Base-by-base conservation (phyloP, 2,888 invertebrate genomes). In the Tridacna gigas region DNA sequence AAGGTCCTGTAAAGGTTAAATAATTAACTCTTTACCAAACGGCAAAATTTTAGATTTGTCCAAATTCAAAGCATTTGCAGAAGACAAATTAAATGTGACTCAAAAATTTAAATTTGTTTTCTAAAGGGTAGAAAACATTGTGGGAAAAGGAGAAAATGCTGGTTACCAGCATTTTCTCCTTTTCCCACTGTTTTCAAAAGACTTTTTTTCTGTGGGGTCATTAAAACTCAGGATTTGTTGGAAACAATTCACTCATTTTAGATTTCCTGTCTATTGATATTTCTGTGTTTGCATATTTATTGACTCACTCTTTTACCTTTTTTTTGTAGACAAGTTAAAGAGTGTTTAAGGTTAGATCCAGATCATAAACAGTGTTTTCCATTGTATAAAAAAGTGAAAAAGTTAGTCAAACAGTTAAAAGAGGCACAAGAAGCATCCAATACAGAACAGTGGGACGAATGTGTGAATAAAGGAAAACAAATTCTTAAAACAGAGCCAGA, bases 311-410 rank as follows among this genome's bases (percentile, higher is more conserved):
- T 37, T 37, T 65, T 65, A 5, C 18, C 45, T n/a, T 47, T 12
- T n/a, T 4, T 69, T 47, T 9, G 11, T 51, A 51, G 51, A 51
- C 71, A 71, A 71, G 51, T 71, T 51, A 97, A 99, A 26, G 99
- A 99, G 95, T 99, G 99, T 95, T 96, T 99, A 25, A 98, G 98
- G 94, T 95, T 99, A 65, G 99, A 99, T 95, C 99, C 99, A 0
- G 99, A 99, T 92, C 99, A 99, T 95, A 98, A 98, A 95, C 96
- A 97, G 91, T 99, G 99, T 95, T 98, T 98, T 95, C 97, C 97
- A 26, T 97, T 98, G 93, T 99, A 99, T 96, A 99, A 99, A 95
- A 98, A 97, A 94, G 96, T 99, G 51, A 98, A 98, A 94, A 98
- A 99, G 94, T 96, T 99, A 20, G 98, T 97, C 89, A 98, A 98